Base-by-base conservation (phyloP, 92 coral and sea anemone species). In the Zoanthus gigantus region DNA sequence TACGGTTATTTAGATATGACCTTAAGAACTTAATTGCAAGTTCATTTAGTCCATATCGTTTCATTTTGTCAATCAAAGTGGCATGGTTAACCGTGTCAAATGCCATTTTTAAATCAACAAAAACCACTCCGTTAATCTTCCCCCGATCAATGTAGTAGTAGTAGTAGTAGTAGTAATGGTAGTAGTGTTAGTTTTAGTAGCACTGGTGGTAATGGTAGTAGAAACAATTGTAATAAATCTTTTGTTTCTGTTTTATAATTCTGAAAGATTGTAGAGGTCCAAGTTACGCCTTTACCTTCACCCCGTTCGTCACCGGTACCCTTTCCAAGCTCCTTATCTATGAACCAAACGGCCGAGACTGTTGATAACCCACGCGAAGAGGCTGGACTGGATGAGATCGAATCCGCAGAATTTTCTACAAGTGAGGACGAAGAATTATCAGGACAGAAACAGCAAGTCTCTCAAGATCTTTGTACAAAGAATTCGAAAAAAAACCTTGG, bases 281-380 rank as follows among this genome's bases (percentile, higher is more conserved):
- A 81, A 46, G 58, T 81, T 29, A 81, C 85, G 44, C 85, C 85
- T 29, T 66, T 81, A 16, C 85, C 85, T 5, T 81, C 85, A 10
- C 85, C 85, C 29, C 75, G 85, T 42, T 81, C 75, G 71, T 79
- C 84, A 23, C 84, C 84, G 46, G 73, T 79, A n/a, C 84, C 84
- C 7, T 37, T 53, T 53, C 30, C 32, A 29, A 44, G 11, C 23
- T 48, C 80, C 8, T 53, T 46, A 0, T 48, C 68, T 11, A 28
- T 77, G 45, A 29, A 12, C 31, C 48, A 53, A 31, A 79, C 54
- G 7, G 23, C 3, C 28, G 28, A 81, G 0, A 44, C 52, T 7
- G n/a, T 23, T 13, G 75, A 46, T 0, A 48, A 23, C 44, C 75
- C 60, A 5, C 75, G 85, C 44, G 61, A 71, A 9, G 85, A 81